These are phyloP conservation scores for Danaus chrysippus DNA, from an alignment of 2,888 invertebrate genomes.

Conservation along the genomic window DNA sequence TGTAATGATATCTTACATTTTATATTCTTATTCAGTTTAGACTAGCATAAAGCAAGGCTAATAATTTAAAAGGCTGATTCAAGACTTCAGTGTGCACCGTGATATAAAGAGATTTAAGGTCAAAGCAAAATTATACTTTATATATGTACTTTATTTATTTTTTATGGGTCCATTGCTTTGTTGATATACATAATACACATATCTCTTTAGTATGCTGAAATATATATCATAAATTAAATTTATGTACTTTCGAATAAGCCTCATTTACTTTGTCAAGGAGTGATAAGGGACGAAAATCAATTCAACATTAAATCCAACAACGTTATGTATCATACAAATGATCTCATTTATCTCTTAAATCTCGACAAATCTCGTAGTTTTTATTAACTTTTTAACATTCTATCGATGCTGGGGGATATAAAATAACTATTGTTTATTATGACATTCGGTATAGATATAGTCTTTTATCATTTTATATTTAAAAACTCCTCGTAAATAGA, in stretches of 20 bases:
- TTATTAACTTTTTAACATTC: too few relatives aligned
- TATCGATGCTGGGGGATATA: too few relatives aligned
- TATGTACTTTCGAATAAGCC: too few relatives aligned
- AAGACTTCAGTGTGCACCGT: not conserved
- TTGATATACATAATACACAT: not conserved
- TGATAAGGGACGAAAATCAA: too few relatives aligned
- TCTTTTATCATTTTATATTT: too few relatives aligned
- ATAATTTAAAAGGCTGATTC: not conserved
- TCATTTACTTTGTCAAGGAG: too few relatives aligned
- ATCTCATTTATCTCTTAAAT: too few relatives aligned
- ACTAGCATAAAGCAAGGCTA: not conserved
- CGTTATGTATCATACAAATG: too few relatives aligned
- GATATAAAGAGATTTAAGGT: not conserved
- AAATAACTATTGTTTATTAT: too few relatives aligned
- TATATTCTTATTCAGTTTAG: slow-evolving; percentile 1
- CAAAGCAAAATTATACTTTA: not conserved
- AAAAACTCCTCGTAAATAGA: not conserved
- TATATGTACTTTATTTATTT: not conserved
- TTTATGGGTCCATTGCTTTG: not conserved
- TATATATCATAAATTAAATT: not conserved
- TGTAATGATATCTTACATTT: not conserved
- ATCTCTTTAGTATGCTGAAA: not conserved
- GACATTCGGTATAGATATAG: too few relatives aligned
- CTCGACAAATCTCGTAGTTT: too few relatives aligned
- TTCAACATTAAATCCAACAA: too few relatives aligned